These are phyloP conservation scores for Aphis craccivora DNA, from an alignment of 1,140 invertebrate species.

Conservation along the genomic window DNA sequence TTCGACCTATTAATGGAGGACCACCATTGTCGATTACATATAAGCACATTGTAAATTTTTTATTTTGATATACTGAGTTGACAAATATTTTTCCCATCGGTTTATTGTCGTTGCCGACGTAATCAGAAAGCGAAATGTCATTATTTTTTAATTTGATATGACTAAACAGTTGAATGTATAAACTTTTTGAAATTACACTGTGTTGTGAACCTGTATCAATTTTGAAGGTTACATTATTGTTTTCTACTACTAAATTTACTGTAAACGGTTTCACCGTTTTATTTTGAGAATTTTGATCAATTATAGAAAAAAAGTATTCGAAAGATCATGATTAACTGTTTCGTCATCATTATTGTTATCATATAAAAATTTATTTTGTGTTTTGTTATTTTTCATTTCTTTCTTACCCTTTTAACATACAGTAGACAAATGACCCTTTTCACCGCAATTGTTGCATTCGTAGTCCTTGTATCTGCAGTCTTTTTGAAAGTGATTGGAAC, in stretches of 20 bases:
- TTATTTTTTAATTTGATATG: neutral
- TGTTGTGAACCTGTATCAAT: too few species aligned
- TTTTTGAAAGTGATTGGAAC: too few species aligned
- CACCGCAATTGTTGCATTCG: too few species aligned
- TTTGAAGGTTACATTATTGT: too few species aligned
- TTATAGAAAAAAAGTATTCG: neutral
- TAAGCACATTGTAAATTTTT: neutral
- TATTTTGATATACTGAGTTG: neutral
- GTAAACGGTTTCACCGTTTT: neutral
- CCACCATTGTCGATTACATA: slow-evolving; percentile 12
- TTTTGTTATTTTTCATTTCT: too few species aligned
- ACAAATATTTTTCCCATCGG: neutral
- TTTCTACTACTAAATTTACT: neutral
- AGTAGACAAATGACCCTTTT: too few species aligned
- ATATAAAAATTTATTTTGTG: too few species aligned
- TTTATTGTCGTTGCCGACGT: neutral
- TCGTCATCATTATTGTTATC: too few species aligned
- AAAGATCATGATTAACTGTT: neutral
- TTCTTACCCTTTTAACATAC: too few species aligned
- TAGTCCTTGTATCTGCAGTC: too few species aligned
- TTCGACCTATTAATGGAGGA: neutral
- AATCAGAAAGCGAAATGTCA: neutral
- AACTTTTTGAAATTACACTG: neutral
- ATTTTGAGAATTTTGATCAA: neutral
- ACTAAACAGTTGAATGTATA: neutral